Conservation (phyloP, 2,113 vertebrate species). For the Anarhynchus alexandrinus region DNA sequence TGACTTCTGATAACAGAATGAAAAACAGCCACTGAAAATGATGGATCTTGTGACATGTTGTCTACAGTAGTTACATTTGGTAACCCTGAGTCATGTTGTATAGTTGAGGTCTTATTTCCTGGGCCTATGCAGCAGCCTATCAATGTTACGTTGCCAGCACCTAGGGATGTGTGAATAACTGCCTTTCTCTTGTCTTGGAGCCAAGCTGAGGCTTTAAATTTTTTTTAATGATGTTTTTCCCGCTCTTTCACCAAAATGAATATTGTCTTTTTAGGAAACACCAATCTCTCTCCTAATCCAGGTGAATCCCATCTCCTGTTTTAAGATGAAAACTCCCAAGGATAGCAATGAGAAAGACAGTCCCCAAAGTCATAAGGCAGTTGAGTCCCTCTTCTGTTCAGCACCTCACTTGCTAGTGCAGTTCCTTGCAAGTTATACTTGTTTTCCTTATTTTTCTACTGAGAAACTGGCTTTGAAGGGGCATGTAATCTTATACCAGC, state of each 20-base stretch:
- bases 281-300: neutral
- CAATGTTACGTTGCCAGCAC: neutral
- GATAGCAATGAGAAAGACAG: neutral
- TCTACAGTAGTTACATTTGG: neutral
- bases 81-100: neutral
- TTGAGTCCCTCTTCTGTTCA: neutral
- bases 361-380: neutral
- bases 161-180: neutral
- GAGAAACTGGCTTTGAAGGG: neutral
- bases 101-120: neutral
- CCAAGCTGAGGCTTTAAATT: neutral
- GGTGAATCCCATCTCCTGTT: neutral
- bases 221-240: fast-evolving
- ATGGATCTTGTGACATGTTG: neutral
- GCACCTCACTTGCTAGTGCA: too few relatives aligned
- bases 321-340: neutral
- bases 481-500: neutral
- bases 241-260: neutral
- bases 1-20: neutral
- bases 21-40: neutral
- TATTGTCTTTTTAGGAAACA: neutral
- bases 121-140: neutral
- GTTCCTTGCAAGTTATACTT: neutral
- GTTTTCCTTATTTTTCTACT: neutral
- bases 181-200: neutral